These are phyloP conservation scores for Argyrosomus regius DNA, from an alignment of 2,797 vertebrate genomes.

Conservation along the genomic window DNA sequence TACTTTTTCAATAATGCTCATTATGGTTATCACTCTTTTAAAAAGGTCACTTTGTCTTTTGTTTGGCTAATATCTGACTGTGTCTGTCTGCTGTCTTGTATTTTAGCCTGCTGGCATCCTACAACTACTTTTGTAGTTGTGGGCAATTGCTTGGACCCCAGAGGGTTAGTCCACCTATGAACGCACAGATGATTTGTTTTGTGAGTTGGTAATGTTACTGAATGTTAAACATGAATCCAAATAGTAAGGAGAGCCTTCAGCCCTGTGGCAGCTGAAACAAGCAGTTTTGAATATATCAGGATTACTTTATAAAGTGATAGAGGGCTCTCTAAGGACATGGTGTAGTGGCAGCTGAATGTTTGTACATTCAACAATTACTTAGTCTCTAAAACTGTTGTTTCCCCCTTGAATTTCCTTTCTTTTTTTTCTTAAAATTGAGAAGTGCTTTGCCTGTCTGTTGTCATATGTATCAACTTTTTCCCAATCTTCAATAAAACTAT, in stretches of 20 bases:
- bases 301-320: neutral
- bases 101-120: no score
- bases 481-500: neutral
- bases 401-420: neutral
- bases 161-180: no score
- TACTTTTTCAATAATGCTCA: no score
- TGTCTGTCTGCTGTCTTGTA: no score
- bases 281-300: neutral
- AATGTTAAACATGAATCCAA: neutral
- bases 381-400: neutral
- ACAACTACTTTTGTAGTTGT: no score
- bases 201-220: neutral
- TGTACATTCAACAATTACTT: constrained; percentile 2
- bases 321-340: neutral
- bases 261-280: neutral
- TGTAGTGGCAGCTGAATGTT: neutral
- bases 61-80: no score
- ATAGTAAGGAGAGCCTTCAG: no score
- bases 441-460: neutral
- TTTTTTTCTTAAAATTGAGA: neutral
- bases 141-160: no score
- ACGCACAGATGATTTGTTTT: no score
- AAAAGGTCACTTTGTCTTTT: neutral
- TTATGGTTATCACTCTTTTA: neutral
- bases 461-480: neutral